Evolutionary conservation across 1,140 invertebrate species (phyloP).

Genomic region (Heliconius hewitsoni): DNA sequence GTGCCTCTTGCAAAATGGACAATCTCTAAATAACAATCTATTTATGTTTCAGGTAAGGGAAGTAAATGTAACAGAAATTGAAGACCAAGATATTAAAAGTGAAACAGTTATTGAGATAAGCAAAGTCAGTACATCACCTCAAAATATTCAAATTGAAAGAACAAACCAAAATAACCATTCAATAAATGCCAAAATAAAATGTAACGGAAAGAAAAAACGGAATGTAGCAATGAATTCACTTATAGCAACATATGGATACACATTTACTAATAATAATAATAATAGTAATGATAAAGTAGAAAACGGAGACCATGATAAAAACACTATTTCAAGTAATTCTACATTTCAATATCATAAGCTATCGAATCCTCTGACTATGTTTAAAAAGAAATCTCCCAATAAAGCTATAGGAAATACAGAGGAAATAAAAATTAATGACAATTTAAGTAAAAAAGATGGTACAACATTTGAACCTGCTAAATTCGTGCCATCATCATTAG

Average conservation of each 20-base stretch:
- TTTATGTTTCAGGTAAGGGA: constrained; percentile 12
- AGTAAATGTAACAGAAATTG: constrained; percentile 25
- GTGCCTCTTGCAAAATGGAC: too few species aligned
- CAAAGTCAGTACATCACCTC: constrained; percentile 23
- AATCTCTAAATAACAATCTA: background rate
- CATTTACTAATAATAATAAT: constrained; percentile 17
- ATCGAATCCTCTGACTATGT: constrained; percentile 10
- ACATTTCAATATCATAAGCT: background rate
- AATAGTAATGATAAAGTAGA: background rate
- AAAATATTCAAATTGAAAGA: background rate
- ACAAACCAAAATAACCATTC: background rate
- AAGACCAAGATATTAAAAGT: constrained; percentile 5
- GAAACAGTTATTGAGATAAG: constrained; percentile 29
- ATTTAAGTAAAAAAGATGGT: background rate
- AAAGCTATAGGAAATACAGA: background rate
- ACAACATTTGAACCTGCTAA: constrained; percentile 1
- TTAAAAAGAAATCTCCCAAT: constrained; percentile 22
- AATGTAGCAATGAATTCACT: constrained; percentile 49
- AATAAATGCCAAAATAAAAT: constrained; percentile 15
- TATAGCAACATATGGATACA: constrained; percentile 28
- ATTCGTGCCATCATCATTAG: constrained; percentile 49
- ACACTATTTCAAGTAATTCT: background rate
- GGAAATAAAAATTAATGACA: background rate
- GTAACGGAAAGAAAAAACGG: constrained; percentile 38
- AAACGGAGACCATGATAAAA: background rate